phyloP scores from a whole-genome alignment of 2,113 vertebrate species.

The Zapornia atra region DNA sequence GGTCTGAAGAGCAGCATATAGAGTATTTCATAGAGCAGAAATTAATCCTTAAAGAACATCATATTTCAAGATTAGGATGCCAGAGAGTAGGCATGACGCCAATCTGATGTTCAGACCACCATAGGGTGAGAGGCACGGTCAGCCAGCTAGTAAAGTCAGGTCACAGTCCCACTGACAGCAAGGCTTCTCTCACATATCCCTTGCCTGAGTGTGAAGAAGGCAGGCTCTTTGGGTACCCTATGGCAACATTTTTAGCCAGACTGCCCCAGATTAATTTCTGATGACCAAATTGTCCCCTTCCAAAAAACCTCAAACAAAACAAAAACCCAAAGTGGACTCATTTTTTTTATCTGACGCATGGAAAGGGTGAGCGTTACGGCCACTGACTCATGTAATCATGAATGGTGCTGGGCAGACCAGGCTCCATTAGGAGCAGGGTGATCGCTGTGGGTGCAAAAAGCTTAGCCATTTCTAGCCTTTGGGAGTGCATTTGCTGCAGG shows the following conservation, averaged over 20 bases:
- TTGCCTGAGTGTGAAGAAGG: not conserved
- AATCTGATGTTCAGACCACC: not conserved
- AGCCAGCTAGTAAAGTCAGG: not conserved
- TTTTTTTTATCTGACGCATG: not conserved
- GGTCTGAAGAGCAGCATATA: constrained; percentile 31
- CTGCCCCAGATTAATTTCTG: not conserved
- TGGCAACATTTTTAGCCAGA: not conserved
- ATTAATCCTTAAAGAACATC: not conserved
- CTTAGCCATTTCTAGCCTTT: not conserved
- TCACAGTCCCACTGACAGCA: not conserved
- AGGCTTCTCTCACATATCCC: not conserved
- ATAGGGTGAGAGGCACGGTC: not conserved
- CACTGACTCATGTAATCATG: not conserved
- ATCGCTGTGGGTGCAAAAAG: not conserved
- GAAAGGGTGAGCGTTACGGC: not conserved
- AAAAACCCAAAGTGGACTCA: not conserved
- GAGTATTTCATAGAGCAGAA: constrained; percentile 20
- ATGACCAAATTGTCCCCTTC: not conserved
- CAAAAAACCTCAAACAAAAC: not conserved
- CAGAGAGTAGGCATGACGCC: not conserved
- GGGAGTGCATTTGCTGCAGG: not conserved
- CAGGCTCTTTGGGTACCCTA: not conserved
- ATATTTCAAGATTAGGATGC: not conserved
- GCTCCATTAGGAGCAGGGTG: not conserved
- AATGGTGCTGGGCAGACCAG: not conserved